These are phyloP conservation scores for Chloromyia formosa DNA, from an alignment of 2,888 invertebrate species.

Conservation along the genomic window DNA sequence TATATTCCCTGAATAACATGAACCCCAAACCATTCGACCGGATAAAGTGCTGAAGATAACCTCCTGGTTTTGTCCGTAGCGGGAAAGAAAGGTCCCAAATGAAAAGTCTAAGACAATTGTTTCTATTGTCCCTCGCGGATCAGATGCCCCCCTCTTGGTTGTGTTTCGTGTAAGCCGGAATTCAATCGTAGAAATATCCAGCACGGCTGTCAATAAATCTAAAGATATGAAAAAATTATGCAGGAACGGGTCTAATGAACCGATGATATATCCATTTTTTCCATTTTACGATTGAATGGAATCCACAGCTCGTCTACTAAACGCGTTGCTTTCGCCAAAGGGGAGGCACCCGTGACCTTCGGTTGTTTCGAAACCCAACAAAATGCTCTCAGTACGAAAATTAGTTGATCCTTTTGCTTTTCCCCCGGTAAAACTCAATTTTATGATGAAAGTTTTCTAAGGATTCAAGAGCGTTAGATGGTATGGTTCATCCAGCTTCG, in stretches of 20 bases:
- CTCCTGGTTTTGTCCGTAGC: too few relatives aligned
- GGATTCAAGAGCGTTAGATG: neutral
- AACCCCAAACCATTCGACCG: too few relatives aligned
- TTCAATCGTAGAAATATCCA: too few relatives aligned
- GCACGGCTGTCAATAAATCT: neutral
- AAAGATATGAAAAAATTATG: neutral
- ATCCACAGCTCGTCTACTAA: neutral
- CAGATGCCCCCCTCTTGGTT: too few relatives aligned
- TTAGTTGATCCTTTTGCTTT: constrained; percentile 1
- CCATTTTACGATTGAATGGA: neutral
- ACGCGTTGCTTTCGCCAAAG: neutral
- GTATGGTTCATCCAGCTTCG: too few relatives aligned
- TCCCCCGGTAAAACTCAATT: neutral
- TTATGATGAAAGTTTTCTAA: neutral
- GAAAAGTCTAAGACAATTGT: neutral
- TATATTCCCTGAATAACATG: too few relatives aligned
- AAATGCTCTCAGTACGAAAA: neutral
- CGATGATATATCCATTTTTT: neutral
- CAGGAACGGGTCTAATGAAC: neutral
- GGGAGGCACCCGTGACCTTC: neutral
- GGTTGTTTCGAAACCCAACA: neutral
- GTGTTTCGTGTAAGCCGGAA: too few relatives aligned
- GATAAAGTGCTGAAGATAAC: too few relatives aligned
- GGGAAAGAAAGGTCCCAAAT: too few relatives aligned
- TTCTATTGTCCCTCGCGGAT: neutral